phyloP scores from a whole-genome alignment of 2,113 vertebrate species.

The Melanotaenia duboulayi region DNA sequence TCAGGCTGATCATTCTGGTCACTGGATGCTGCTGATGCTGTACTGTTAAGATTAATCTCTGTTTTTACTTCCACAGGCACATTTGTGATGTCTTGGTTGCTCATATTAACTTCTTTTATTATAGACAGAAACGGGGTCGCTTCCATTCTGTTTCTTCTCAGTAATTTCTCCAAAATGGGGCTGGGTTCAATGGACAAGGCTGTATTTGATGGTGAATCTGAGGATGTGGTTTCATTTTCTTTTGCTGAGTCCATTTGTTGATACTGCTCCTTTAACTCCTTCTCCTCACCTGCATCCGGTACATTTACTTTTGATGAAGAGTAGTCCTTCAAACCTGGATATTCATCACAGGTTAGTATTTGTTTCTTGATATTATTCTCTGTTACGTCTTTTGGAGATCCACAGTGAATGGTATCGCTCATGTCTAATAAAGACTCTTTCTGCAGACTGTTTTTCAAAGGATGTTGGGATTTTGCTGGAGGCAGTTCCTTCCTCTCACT shows the following conservation, averaged over 20 bases:
- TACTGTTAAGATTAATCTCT: neutral
- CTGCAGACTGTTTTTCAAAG: conserved; percentile 69
- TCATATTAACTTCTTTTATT: conserved; percentile 41
- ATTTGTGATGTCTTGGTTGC: neutral
- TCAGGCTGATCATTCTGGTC: conserved; percentile 11
- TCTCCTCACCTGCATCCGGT: conserved; percentile 24
- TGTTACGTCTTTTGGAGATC: conserved; percentile 38
- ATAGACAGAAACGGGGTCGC: conserved; percentile 25
- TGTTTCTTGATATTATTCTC: conserved; percentile 36
- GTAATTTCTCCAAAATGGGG: conserved; percentile 75
- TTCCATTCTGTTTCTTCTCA: conserved; percentile 67
- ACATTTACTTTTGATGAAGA: conserved; percentile 28
- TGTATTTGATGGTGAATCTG: conserved; percentile 9
- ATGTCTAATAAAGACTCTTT: conserved; percentile 57
- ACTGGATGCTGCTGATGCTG: neutral
- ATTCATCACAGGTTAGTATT: conserved; percentile 18
- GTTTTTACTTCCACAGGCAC: neutral
- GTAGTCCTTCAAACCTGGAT: conserved; percentile 18
- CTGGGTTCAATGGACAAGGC: conserved; percentile 44
- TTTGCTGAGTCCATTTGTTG: conserved; percentile 10
- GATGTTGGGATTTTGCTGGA: conserved; percentile 55
- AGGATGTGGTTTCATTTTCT: neutral
- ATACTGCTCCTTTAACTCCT: conserved; percentile 15
- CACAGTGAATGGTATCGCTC: conserved; percentile 49
- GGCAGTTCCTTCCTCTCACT: conserved; percentile 64